Base-by-base conservation (phyloP, 92 coral and sea anemone species). In the Zoanthus gigantus region DNA sequence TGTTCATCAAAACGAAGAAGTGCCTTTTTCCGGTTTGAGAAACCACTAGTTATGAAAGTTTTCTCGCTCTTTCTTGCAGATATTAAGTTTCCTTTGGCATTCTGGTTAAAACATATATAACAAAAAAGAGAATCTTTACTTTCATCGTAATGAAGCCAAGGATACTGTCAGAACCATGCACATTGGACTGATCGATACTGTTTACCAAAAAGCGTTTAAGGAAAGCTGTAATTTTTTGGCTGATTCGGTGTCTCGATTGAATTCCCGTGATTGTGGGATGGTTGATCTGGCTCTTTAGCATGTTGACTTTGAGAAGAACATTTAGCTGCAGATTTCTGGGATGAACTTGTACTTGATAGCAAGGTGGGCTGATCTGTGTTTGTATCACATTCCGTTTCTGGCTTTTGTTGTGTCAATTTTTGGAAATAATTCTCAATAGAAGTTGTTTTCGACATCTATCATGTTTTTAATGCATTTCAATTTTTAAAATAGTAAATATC, bases 401-500 rank as follows among this genome's bases (percentile, higher is more conserved):
- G 6, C 1, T 53, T 53, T 53, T 53, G 58, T 53, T n/a, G n/a
- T 53, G 58, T 53, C 58, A 53, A 53, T 53, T 1, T 53, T 53
- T 53, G 58, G 58, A 53, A 53, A 53, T 53, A 53, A 53, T 53
- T 53, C 58, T 53, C 58, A 53, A 53, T 53, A 53, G 58, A 53
- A 53, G 58, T 5, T 53, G 0, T 53, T 53, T 53, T 53, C 58
- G 58, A 53, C 58, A 53, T 53, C 58, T 53, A 53, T 53, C 58
- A 1, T 3, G 6, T 53, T 53, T 53, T 53, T 53, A 53, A 53
- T 53, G 58, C 58, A 7, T 0, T 53, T 53, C 58, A 53, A 14
- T 53, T 53, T 8, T 1, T 53, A 65, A 65, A 65, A 82, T 58
- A 82, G 76, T 66, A 82, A 82, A 66, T 82, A 60, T 65, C 86